phyloP scores from a whole-genome alignment of 2,113 vertebrate species.

The Laterallus jamaicensis region DNA sequence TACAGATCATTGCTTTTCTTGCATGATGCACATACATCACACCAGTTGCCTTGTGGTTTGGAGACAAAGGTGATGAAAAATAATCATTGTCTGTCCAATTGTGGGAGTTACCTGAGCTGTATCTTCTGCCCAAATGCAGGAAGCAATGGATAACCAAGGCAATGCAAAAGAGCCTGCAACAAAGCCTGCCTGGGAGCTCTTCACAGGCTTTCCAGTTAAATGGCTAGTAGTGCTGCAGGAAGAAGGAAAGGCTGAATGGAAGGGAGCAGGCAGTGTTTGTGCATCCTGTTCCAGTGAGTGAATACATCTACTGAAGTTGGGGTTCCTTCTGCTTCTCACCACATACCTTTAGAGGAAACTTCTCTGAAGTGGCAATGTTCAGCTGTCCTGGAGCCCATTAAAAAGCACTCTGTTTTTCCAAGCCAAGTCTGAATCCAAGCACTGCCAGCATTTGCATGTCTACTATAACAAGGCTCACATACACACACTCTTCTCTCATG shows the following conservation, averaged over 20 bases:
- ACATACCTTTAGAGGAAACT: not conserved
- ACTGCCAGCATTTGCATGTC: not conserved
- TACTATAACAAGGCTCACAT: not conserved
- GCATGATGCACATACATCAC: not conserved
- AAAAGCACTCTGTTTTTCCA: not conserved
- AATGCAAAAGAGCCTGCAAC: constrained; percentile 46
- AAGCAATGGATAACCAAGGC: constrained; percentile 33
- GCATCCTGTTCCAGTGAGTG: not conserved
- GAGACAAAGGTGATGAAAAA: constrained; percentile 35
- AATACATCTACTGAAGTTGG: not conserved
- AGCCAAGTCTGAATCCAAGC: not conserved
- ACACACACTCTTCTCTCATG: not conserved
- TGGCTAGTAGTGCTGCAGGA: not conserved
- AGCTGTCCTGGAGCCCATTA: not conserved
- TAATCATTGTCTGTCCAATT: constrained; percentile 31
- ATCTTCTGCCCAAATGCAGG: not conserved
- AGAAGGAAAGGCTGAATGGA: constrained; percentile 10
- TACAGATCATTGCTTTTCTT: not conserved
- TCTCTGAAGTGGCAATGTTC: no score
- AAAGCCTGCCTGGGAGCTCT: constrained; percentile 53
- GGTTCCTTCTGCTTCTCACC: not conserved
- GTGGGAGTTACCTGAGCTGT: constrained; percentile 8
- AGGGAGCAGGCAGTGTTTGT: not conserved
- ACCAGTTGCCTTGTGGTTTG: constrained; percentile 26
- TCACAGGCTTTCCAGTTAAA: not conserved